Conservation (phyloP, 2,113 vertebrate species). For the Pelecanoides urinatrix region DNA sequence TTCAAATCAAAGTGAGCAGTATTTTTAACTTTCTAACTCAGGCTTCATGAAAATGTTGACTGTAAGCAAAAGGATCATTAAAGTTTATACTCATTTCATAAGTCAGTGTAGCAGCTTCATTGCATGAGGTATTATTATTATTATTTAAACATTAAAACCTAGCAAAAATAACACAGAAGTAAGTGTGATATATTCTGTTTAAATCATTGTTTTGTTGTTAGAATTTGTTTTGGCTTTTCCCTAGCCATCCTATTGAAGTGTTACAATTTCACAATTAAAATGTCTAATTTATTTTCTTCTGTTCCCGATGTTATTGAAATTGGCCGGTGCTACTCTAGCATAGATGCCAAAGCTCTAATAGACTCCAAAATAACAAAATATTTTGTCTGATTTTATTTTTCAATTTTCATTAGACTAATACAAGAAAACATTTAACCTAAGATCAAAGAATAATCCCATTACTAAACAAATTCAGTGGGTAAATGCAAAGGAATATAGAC, state of each 20-base stretch:
- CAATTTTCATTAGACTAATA: constrained; percentile 9
- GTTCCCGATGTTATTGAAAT: constrained; percentile 3
- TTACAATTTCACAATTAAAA: constrained; percentile 67
- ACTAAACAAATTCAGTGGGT: not conserved
- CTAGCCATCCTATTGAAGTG: not conserved
- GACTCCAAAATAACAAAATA: constrained; percentile 25
- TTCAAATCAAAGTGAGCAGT: not conserved
- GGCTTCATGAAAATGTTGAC: not conserved
- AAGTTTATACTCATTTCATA: not conserved
- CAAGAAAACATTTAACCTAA: constrained; percentile 22
- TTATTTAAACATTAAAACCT: not conserved
- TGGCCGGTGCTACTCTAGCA: not conserved
- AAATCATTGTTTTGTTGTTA: constrained; percentile 57
- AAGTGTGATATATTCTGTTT: not conserved
- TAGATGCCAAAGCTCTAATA: constrained; percentile 2
- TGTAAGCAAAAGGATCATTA: not conserved
- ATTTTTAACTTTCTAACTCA: not conserved
- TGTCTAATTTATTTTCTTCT: constrained; percentile 47
- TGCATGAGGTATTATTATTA: not conserved
- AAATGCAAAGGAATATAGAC: not conserved
- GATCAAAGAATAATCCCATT: not conserved
- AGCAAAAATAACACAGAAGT: not conserved
- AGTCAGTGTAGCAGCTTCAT: not conserved
- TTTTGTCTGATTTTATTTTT: constrained; percentile 39
- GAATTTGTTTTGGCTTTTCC: constrained; percentile 10